Evolutionary conservation across 2,113 vertebrate species (phyloP).

Genomic region (Regulus satrapa): DNA sequence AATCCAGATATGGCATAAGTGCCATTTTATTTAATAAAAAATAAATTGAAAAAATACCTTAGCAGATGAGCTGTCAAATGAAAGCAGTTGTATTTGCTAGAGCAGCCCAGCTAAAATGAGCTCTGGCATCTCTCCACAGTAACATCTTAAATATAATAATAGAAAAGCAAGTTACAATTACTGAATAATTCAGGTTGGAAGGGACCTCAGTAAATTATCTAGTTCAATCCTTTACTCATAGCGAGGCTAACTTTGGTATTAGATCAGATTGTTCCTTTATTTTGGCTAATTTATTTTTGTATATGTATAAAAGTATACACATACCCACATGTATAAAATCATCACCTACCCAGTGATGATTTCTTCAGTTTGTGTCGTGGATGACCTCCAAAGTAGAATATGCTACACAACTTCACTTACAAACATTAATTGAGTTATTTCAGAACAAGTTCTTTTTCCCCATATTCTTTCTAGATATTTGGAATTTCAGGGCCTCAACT

Average conservation of each 20-base stretch:
- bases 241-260: neutral
- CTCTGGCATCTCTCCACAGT: neutral
- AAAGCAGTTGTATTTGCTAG: neutral
- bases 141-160: neutral
- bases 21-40: neutral
- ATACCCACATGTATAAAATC: neutral
- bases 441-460: neutral
- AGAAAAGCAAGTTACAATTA: neutral
- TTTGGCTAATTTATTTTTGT: neutral
- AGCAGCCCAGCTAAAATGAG: neutral
- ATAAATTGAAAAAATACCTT: neutral
- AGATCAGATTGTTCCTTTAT: neutral
- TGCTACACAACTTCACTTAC: neutral
- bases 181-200: neutral
- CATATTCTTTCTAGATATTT: neutral
- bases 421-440: neutral
- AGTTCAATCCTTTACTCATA: neutral
- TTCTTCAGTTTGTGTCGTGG: neutral
- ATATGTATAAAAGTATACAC: neutral
- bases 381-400: neutral
- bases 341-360: neutral
- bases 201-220: neutral
- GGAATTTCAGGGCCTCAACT: neutral
- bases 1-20: neutral
- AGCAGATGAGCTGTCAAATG: neutral